Evolutionary conservation across 1,140 invertebrate species (phyloP), one percentile per base, ranked within the genome.

Genomic region (Drosophila mojavensis): DNA sequence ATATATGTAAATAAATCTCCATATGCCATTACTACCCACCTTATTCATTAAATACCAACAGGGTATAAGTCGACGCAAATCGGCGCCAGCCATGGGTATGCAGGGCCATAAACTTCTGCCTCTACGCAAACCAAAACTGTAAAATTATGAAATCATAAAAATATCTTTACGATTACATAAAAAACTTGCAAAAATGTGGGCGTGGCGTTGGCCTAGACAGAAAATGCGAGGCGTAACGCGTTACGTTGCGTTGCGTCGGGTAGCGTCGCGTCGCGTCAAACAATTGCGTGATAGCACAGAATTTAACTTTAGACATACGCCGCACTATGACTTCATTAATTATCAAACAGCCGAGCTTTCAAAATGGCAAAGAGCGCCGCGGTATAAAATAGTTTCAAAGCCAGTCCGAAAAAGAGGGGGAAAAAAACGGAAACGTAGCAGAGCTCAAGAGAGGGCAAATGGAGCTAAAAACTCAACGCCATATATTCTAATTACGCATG

Each of bases 121-220:
- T 47, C 50, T 54, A 75, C 48, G 45, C 81, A 50, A 51, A 54
- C 53, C 69, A 45, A 71, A 84, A 81, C 82, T 88, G 83, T 88
- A 85, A 89, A 89, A 89, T 89, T 89, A 89, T 89, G 85, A 84
- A 89, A 89, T 89, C 84, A 81, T 89, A 89, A 89, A 89, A 90
- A 85, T 90, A 90, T 90, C 89, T 89, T 89, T 90, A 89, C 78
- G 84, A 89, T 90, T 81, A 79, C 84, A 90, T 84, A 89, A 89
- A 89, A 88, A 89, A 63, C 30, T 79, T 86, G 83, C 59, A 45
- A 89, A 88, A 77, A 83, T 71, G 74, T 76, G 64, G 82, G 82
- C 79, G 79, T 86, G 83, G 48, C 78, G 17, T 1, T 43, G n/a
- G 60, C 61, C 48, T 54, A 58, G 58, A 67, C 63, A 60, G 10